phyloP scores from a whole-genome alignment of 2,113 vertebrate genomes.

The Chionomys nivalis region DNA sequence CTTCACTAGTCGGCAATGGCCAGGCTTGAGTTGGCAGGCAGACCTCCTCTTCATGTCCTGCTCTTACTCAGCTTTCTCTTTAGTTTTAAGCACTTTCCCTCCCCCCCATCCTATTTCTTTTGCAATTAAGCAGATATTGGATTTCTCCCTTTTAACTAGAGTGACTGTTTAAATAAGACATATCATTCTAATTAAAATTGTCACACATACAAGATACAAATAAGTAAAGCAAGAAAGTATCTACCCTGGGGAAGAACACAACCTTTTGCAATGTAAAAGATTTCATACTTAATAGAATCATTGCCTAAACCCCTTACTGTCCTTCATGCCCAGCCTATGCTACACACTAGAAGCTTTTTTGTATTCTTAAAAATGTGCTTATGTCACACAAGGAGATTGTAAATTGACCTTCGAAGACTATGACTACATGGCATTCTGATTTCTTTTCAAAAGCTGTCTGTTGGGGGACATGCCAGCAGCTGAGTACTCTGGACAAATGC shows the following conservation, averaged over 20 bases:
- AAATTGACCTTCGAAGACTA: not conserved
- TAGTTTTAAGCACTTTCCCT: not conserved
- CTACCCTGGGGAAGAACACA: not conserved
- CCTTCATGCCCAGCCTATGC: not conserved
- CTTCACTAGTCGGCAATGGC: fast-evolving
- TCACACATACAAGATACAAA: not conserved
- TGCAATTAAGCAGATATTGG: conserved; percentile 50
- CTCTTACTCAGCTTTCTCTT: not conserved
- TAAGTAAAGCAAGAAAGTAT: not conserved
- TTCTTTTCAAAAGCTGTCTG: not conserved
- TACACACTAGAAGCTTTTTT: conserved; percentile 36
- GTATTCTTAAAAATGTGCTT: not conserved
- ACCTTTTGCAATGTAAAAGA: not conserved
- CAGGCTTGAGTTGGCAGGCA: not conserved
- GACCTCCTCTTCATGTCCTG: fast-evolving
- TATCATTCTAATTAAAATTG: conserved; percentile 56
- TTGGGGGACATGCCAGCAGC: not conserved
- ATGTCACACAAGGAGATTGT: conserved; percentile 6
- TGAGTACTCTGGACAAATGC: not conserved
- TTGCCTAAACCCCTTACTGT: not conserved
- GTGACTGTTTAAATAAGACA: conserved; percentile 14
- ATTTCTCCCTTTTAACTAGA: conserved; percentile 32
- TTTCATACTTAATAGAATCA: not conserved
- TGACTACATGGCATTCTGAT: not conserved
- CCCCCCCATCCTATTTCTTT: not conserved